Evolutionary conservation across 2,888 invertebrate species (phyloP), one percentile per base, ranked within the genome.

Genomic region (Microdon myrmicae): DNA sequence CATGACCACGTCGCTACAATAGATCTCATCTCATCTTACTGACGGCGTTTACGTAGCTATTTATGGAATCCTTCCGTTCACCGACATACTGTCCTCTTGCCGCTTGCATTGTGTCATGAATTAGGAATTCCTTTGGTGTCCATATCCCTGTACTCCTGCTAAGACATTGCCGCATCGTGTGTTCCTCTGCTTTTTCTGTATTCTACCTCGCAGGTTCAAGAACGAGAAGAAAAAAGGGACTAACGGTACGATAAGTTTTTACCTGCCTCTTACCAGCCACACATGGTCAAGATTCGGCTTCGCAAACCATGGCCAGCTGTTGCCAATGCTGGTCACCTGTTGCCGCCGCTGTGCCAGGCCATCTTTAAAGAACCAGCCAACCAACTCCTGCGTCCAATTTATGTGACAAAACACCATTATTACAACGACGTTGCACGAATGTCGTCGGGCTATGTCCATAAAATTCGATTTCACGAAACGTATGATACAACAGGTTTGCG

Each of bases 381-480:
- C 32, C 37, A n/a, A 31, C 41, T 34, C 28, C 37, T 41, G 44
- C 19, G 35, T 43, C 31, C 64, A 58, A 58, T 64, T 64, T 64
- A 64, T 64, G 64, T 64, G 64, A 64, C 64, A 64, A 64, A 64
- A 64, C 51, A 47, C 64, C 53, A 51, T 64, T 64, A 56, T 64
- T 64, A 53, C 32, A 25, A 31, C 32, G 43, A 29, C 12, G 41
- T 51, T 23, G 54, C 38, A 37, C 47, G 60, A 41, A 47, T 38
- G 32, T 25, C 47, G 41, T 48, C 10, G 22, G 26, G 38, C n/a
- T n/a, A 22, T 32, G 58, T 45, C 43, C 31, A 53, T 64, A 64
- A 64, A 58, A 64, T 64, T 58, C 58, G 64, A 53, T 53, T 58
- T 51, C 58, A 43, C 51, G 14, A 31, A 51, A 12, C n/a, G n/a